These are phyloP conservation scores for Alca torda DNA, from an alignment of 2,797 vertebrate genomes.

Conservation along the genomic window DNA sequence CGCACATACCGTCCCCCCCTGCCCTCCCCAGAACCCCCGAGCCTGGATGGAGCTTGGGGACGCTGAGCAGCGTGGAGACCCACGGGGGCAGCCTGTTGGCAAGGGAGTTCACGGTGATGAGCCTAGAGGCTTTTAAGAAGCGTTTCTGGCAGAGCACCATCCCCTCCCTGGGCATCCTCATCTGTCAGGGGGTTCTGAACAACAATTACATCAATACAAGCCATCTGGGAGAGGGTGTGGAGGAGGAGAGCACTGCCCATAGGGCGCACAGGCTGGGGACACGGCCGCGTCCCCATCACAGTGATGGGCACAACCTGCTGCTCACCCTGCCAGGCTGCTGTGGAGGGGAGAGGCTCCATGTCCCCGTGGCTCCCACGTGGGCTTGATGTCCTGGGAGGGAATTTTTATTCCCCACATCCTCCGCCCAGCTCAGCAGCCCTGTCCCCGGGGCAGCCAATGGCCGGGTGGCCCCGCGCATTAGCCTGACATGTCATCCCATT, in stretches of 20 bases:
- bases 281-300: fast-evolving
- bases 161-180: background rate
- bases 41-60: background rate
- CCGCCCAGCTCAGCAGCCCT: background rate
- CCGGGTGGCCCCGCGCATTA: background rate
- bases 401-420: background rate
- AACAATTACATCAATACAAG: fast-evolving
- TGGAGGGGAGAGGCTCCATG: fast-evolving
- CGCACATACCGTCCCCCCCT: fast-evolving
- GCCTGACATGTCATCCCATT: background rate
- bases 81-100: fast-evolving
- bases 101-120: background rate
- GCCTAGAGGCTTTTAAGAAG: background rate
- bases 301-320: background rate
- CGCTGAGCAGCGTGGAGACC: fast-evolving
- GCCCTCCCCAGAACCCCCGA: background rate
- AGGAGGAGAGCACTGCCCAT: fast-evolving
- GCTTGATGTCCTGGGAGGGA: background rate
- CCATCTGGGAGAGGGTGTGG: fast-evolving
- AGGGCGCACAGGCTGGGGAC: background rate
- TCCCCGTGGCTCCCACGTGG: fast-evolving
- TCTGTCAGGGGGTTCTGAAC: background rate
- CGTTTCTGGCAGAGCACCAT: background rate
- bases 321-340: background rate
- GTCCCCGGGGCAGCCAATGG: background rate